These are phyloP conservation scores for Epicauta chinensis DNA, from an alignment of 1,140 invertebrate genomes.

Conservation along the genomic window DNA sequence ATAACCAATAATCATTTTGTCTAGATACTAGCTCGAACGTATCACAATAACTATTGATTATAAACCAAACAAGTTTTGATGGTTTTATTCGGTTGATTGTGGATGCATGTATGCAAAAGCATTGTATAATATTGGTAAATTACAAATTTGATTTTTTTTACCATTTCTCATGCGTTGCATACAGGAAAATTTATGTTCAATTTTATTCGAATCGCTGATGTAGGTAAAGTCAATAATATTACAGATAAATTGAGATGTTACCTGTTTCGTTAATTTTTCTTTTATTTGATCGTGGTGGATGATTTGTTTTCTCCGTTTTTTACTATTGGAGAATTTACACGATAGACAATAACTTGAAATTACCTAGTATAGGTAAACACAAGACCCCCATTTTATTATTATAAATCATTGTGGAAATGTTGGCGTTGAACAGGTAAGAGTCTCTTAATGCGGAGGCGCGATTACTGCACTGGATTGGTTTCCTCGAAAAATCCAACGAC, in stretches of 20 bases:
- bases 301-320: constrained; percentile 4
- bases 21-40: constrained; percentile 16
- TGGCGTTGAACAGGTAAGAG: not conserved
- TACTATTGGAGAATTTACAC: not conserved
- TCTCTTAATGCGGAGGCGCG: not conserved
- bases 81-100: not conserved
- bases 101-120: constrained; percentile 19
- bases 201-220: constrained; percentile 18
- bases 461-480: not conserved
- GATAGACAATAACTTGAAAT: not conserved
- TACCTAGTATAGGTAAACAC: not conserved
- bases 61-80: not conserved
- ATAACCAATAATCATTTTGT: constrained; percentile 32
- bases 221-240: constrained; percentile 23
- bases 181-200: constrained; percentile 22
- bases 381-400: not conserved
- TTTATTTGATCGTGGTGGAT: too few relatives aligned
- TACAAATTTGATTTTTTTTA: constrained; percentile 27
- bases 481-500: too few relatives aligned
- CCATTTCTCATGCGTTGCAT: not conserved
- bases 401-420: too few relatives aligned
- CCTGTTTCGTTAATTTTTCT: too few relatives aligned
- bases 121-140: constrained; percentile 20
- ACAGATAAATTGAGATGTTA: constrained; percentile 31
- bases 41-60: not conserved